Conservation (phyloP, 2,113 vertebrate species). For the Rhinolophus ferrumequinum region DNA sequence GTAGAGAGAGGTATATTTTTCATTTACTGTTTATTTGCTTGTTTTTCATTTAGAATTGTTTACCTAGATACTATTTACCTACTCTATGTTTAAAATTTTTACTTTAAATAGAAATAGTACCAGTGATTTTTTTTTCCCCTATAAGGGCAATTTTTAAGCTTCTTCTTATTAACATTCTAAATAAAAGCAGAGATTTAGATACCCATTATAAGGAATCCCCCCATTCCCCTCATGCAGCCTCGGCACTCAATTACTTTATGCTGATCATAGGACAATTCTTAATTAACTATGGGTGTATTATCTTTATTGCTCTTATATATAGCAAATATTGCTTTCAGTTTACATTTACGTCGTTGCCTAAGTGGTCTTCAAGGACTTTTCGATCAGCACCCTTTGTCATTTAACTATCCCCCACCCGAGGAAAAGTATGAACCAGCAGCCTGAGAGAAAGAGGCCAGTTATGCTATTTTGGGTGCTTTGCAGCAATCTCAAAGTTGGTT, state of each 20-base stretch:
- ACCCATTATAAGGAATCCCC: not conserved
- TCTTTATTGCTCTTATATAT: slow-evolving; percentile 1
- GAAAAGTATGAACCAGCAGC: not conserved
- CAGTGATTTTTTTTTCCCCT: not conserved
- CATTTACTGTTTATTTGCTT: not conserved
- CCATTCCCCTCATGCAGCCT: not conserved
- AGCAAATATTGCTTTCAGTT: slow-evolving; percentile 40
- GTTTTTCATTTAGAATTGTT: slow-evolving; percentile 30
- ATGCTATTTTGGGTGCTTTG: not conserved
- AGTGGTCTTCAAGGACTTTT: not conserved
- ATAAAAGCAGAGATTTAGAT: not conserved
- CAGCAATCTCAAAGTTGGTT: slow-evolving; percentile 9
- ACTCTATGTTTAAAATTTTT: slow-evolving; percentile 1
- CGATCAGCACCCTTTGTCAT: not conserved
- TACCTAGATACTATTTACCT: not conserved
- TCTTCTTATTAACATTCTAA: not conserved
- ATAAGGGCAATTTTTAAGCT: not conserved
- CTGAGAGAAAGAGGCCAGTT: not conserved
- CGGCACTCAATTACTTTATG: not conserved
- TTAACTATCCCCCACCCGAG: not conserved
- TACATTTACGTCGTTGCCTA: slow-evolving; percentile 4
- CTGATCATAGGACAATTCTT: not conserved
- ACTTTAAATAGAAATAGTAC: slow-evolving; percentile 36
- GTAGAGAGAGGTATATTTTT: not conserved
- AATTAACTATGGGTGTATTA: not conserved